Percentiles rank a stretch among this genome's conserved stretches.
These are phyloP conservation scores for Yponomeuta sedellus DNA, from an alignment of 2,888 invertebrate species.

Conservation along the genomic window DNA sequence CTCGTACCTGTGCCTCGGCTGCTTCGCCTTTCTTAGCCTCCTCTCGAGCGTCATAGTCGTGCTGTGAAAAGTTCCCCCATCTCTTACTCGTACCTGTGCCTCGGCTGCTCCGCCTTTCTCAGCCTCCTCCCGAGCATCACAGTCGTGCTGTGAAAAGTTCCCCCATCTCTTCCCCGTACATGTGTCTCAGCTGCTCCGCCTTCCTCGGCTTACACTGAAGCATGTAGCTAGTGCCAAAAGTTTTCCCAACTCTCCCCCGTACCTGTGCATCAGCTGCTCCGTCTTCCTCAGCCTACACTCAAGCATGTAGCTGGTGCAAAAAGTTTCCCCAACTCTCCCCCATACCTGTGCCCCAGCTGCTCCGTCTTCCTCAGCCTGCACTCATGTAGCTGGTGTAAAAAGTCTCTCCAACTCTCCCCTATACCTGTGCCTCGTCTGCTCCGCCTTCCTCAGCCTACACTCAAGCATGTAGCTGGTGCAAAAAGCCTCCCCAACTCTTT, in stretches of 20 bases:
- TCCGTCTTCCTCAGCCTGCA: too few relatives aligned
- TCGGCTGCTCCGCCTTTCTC: not conserved
- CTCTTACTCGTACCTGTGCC: not conserved
- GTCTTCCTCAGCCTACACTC: slow-evolving; percentile 36
- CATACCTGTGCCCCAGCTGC: too few relatives aligned
- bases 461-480: slow-evolving; percentile 58
- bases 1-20: not conserved
- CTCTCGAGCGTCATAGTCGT: too few relatives aligned
- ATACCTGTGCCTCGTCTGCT: slow-evolving; percentile 9
- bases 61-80: too few relatives aligned
- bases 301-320: slow-evolving; percentile 54
- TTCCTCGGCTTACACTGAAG: slow-evolving; percentile 9
- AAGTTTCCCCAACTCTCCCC: too few relatives aligned
- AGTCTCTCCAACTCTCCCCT: slow-evolving; percentile 66
- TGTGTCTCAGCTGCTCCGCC: slow-evolving; percentile 1
- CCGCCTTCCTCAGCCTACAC: slow-evolving; percentile 30
- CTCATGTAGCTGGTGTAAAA: slow-evolving; percentile 59
- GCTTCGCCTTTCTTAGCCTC: too few relatives aligned
- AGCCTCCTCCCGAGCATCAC: slow-evolving; percentile 2
- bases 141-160: slow-evolving; percentile 15
- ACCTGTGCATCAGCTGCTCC: not conserved
- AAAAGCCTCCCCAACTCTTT: slow-evolving; percentile 75
- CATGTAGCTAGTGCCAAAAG: slow-evolving; percentile 54
- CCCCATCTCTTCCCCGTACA: slow-evolving; percentile 14
- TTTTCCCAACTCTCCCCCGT: slow-evolving; percentile 69